These are phyloP conservation scores for Baryphthengus martii DNA, from an alignment of 2,113 vertebrate genomes.

Conservation along the genomic window DNA sequence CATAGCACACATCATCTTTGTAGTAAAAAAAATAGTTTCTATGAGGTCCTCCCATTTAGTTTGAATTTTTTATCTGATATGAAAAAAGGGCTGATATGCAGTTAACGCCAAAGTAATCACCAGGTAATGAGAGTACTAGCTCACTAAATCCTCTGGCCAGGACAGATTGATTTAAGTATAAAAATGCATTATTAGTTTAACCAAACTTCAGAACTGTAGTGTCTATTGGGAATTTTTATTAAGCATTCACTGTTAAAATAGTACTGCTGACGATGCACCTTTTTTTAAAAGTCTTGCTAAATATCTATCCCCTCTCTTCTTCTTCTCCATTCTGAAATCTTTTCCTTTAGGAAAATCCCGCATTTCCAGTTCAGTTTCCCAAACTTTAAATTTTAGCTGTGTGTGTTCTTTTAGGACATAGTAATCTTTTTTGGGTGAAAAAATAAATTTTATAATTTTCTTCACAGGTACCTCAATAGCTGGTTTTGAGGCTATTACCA, in stretches of 20 bases:
- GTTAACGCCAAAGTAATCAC: neutral
- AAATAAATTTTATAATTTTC: neutral
- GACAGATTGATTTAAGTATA: neutral
- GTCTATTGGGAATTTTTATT: neutral
- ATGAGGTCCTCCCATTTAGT: neutral
- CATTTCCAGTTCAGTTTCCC: neutral
- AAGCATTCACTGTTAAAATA: neutral
- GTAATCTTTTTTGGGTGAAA: neutral
- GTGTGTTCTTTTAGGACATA: neutral
- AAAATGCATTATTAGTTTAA: neutral
- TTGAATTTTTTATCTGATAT: neutral
- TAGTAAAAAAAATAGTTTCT: neutral
- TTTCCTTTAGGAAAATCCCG: neutral
- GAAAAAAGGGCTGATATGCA: neutral
- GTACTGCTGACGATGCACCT: neutral
- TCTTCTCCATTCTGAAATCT: neutral
- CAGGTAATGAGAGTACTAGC: neutral
- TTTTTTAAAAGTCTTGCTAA: neutral
- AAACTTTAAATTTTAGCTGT: neutral
- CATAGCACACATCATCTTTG: neutral
- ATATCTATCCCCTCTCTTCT: neutral
- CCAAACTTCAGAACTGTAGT: neutral
- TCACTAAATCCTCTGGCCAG: neutral
- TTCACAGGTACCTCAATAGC: neutral
- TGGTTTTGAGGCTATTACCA: neutral